These are phyloP conservation scores for Branchipolynoe longqiensis DNA, from an alignment of 2,888 invertebrate species.

Conservation along the genomic window DNA sequence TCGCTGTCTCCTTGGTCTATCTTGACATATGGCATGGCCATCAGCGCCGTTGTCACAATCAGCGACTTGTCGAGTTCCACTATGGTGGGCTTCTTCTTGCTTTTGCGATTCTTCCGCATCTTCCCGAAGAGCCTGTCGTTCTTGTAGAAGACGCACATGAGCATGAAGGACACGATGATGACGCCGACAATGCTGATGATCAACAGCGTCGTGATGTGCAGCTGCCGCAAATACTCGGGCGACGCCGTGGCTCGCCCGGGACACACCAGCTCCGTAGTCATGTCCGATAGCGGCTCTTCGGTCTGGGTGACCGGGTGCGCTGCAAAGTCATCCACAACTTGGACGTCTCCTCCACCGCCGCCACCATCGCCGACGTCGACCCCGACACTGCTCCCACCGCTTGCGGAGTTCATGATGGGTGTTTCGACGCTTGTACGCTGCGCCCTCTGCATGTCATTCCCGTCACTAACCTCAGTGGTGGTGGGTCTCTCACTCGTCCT, in stretches of 20 bases:
- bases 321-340: background rate
- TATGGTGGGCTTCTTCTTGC: background rate
- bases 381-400: background rate
- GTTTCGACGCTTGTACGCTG: no score
- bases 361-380: background rate
- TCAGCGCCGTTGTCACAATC: background rate
- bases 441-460: no score
- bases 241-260: background rate
- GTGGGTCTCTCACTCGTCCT: no score
- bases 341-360: background rate
- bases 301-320: background rate
- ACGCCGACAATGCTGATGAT: slow-evolving; percentile 21
- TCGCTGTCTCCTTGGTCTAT: no score
- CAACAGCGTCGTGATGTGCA: slow-evolving; percentile 23
- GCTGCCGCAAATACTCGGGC: background rate
- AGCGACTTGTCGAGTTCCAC: background rate
- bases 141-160: slow-evolving; percentile 51
- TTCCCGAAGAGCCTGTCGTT: slow-evolving; percentile 29
- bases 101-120: background rate
- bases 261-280: background rate
- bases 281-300: no score
- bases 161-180: slow-evolving; percentile 23
- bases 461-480: no score
- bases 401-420: background rate
- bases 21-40: background rate